phyloP scores from a whole-genome alignment of 1,140 invertebrate genomes.

The Philotrypesis tridentata region DNA sequence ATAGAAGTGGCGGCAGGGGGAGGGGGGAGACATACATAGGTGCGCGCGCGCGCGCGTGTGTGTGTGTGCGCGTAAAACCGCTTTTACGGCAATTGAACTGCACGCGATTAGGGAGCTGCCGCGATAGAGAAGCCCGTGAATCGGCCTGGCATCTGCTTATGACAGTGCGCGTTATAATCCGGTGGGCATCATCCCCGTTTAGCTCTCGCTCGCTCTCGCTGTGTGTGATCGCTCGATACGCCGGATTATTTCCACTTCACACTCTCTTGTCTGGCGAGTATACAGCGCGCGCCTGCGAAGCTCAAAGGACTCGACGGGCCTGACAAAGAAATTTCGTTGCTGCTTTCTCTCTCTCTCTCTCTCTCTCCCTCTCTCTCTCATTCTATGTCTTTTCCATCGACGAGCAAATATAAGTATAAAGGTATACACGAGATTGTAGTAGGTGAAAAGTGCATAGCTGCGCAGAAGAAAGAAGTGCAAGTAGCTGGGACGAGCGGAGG shows the following conservation, averaged over 20 bases:
- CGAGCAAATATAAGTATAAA: no score
- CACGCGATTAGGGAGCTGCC: slow-evolving; percentile 63
- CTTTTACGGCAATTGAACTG: slow-evolving; percentile 71
- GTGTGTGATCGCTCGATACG: neutral
- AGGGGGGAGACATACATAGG: neutral
- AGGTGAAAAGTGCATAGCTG: no score
- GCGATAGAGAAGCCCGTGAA: slow-evolving; percentile 47
- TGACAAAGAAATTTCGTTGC: neutral
- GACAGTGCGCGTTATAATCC: slow-evolving; percentile 69
- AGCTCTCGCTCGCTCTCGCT: slow-evolving; percentile 9
- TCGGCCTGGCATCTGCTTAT: slow-evolving; percentile 70
- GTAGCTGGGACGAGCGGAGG: no score
- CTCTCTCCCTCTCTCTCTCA: neutral
- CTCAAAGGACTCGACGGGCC: neutral
- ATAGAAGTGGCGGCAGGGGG: neutral
- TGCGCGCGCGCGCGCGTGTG: neutral
- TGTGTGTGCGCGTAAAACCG: slow-evolving; percentile 52
- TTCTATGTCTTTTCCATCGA: no score
- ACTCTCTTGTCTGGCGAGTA: neutral
- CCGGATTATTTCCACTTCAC: slow-evolving; percentile 50
- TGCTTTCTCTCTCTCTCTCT: neutral
- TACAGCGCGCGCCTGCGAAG: neutral
- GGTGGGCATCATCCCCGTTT: slow-evolving; percentile 27
- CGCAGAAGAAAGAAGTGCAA: neutral
- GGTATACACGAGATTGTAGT: no score